Evolutionary conservation across 2,113 vertebrate genomes (phyloP).

Genomic region (Osmerus eperlanus): DNA sequence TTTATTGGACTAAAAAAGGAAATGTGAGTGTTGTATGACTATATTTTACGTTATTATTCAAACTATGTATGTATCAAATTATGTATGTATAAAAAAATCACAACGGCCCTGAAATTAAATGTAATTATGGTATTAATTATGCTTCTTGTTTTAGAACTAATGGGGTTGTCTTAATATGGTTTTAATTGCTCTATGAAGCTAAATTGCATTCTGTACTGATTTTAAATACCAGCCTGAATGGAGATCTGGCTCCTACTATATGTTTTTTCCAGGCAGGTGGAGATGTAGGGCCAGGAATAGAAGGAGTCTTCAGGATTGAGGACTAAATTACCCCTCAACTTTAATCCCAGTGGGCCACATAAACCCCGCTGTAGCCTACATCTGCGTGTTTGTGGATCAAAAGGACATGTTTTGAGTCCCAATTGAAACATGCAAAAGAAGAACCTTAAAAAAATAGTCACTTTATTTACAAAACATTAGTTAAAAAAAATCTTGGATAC

Average conservation of each 20-base stretch:
- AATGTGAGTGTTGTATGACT: slow-evolving; percentile 16
- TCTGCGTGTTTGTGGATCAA: not conserved
- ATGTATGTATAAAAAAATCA: slow-evolving; percentile 25
- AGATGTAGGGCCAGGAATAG: not conserved
- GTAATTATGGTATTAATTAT: slow-evolving; percentile 20
- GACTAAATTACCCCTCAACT: not conserved
- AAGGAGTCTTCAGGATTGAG: not conserved
- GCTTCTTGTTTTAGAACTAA: not conserved
- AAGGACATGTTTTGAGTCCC: not conserved
- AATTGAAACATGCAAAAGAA: slow-evolving; percentile 18
- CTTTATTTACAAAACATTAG: slow-evolving; percentile 49
- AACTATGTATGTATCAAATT: slow-evolving; percentile 29
- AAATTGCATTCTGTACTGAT: not conserved
- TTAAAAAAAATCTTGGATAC: slow-evolving; percentile 39
- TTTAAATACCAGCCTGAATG: no score
- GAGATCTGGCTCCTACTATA: no score
- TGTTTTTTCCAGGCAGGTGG: not conserved
- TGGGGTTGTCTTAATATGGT: not conserved
- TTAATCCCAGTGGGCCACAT: not conserved
- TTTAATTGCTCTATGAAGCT: not conserved
- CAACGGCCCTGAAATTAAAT: slow-evolving; percentile 29
- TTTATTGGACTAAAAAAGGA: slow-evolving; percentile 38
- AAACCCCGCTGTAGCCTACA: not conserved
- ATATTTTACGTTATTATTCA: slow-evolving; percentile 32
- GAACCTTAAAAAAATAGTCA: slow-evolving; percentile 39